Conservation (phyloP, 2,797 vertebrate species). For the Sebastes itinus region DNA sequence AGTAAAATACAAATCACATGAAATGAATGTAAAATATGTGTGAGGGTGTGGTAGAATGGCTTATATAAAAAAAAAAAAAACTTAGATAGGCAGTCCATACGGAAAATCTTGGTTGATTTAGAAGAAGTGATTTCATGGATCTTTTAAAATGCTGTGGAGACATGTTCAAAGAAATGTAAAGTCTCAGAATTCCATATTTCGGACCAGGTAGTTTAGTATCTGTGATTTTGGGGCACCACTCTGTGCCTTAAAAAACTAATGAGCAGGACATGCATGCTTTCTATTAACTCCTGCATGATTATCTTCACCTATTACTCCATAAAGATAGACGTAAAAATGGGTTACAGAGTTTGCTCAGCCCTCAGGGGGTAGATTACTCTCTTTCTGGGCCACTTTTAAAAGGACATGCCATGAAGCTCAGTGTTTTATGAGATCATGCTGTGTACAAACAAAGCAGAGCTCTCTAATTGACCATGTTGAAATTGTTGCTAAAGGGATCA, state of each 20-base stretch:
- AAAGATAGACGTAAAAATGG: conserved; percentile 50
- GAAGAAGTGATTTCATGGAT: too few relatives aligned
- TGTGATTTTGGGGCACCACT: neutral
- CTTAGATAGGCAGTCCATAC: too few relatives aligned
- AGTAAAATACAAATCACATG: too few relatives aligned
- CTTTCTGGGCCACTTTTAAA: conserved; percentile 50
- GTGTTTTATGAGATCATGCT: conserved; percentile 73
- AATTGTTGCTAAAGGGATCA: conserved; percentile 62
- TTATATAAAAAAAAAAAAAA: too few relatives aligned
- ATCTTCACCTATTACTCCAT: conserved; percentile 50
- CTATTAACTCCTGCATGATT: conserved; percentile 53
- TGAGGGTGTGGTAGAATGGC: too few relatives aligned
- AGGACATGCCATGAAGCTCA: conserved; percentile 43
- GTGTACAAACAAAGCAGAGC: conserved; percentile 72
- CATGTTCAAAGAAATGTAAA: neutral
- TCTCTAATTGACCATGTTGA: conserved; percentile 69
- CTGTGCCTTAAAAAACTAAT: conserved; percentile 18
- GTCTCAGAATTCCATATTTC: too few relatives aligned
- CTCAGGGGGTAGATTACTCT: conserved; percentile 43
- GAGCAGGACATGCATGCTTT: conserved; percentile 19
- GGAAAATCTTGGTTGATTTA: too few relatives aligned
- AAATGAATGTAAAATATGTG: too few relatives aligned
- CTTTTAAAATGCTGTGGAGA: too few relatives aligned
- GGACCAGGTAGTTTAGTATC: neutral
- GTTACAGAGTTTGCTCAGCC: conserved; percentile 40